Evolutionary conservation across 2,113 vertebrate genomes (phyloP).

Genomic region (Capreolus pygargus): DNA sequence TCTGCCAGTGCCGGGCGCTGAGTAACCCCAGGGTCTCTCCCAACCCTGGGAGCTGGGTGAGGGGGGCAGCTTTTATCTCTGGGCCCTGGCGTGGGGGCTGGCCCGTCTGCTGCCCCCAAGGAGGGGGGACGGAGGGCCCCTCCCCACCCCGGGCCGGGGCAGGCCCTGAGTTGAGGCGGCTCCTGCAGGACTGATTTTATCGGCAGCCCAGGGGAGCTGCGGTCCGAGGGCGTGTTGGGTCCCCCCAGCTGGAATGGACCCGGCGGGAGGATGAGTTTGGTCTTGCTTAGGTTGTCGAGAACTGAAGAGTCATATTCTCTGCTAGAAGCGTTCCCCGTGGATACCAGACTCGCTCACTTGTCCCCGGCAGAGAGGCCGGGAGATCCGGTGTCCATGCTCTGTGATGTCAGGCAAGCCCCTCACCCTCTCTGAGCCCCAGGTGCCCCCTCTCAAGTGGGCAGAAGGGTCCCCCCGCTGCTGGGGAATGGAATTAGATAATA

Average conservation of each 20-base stretch:
- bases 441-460: not conserved
- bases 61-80: not conserved
- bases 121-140: not conserved
- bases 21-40: not conserved
- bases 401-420: not conserved
- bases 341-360: not conserved
- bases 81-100: not conserved
- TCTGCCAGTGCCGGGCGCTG: not conserved
- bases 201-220: not conserved
- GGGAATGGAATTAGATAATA: not conserved
- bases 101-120: not conserved
- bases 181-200: slow-evolving; percentile 47
- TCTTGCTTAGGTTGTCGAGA: slow-evolving; percentile 28
- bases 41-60: not conserved
- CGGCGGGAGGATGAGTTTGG: slow-evolving; percentile 19
- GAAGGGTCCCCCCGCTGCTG: not conserved
- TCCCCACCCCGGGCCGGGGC: not conserved
- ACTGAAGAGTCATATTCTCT: not conserved
- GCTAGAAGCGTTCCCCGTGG: not conserved
- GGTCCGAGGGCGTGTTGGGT: slow-evolving; percentile 3
- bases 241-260: slow-evolving; percentile 19
- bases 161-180: slow-evolving; percentile 48
- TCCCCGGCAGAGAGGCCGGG: not conserved
- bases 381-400: not conserved
- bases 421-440: not conserved